A percentile compares a stretch with the other conserved stretches of the same genome.
phyloP scores from a whole-genome alignment of 2,113 vertebrate species.

The Copsychus sechellarum region DNA sequence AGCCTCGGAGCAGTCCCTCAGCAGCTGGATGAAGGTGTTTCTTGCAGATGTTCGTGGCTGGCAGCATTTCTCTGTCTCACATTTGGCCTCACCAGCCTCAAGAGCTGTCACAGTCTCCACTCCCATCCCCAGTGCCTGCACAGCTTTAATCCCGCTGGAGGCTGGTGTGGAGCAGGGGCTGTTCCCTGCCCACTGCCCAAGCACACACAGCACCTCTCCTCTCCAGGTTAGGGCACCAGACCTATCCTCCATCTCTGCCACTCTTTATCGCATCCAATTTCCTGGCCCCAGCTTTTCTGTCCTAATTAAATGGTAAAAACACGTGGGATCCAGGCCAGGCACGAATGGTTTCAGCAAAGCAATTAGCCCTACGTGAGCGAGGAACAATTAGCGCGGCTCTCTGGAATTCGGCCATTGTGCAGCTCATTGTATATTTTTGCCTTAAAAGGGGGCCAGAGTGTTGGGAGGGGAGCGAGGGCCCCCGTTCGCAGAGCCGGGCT shows the following conservation, averaged over 20 bases:
- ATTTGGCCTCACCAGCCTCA: not conserved
- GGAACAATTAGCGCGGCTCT: constrained; percentile 62
- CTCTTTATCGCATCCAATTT: constrained; percentile 15
- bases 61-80: not conserved
- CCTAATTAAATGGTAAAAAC: constrained; percentile 62
- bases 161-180: not conserved
- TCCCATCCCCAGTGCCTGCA: not conserved
- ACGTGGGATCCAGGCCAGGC: constrained; percentile 51
- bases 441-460: constrained; percentile 66
- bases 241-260: not conserved
- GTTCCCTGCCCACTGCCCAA: not conserved
- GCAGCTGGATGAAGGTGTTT: not conserved
- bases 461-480: constrained; percentile 54
- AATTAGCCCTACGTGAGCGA: constrained; percentile 60
- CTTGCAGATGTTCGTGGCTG: not conserved
- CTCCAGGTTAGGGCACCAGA: not conserved
- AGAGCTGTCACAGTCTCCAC: fast-evolving
- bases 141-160: not conserved
- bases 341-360: constrained; percentile 45
- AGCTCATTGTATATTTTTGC: constrained; percentile 66
- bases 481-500: constrained; percentile 36
- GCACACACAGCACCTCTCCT: not conserved
- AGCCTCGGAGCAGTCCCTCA: not conserved
- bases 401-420: constrained; percentile 69
- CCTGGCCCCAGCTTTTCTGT: constrained; percentile 25